These are phyloP conservation scores for Upupa epops DNA, from an alignment of 2,113 vertebrate genomes.

Conservation along the genomic window DNA sequence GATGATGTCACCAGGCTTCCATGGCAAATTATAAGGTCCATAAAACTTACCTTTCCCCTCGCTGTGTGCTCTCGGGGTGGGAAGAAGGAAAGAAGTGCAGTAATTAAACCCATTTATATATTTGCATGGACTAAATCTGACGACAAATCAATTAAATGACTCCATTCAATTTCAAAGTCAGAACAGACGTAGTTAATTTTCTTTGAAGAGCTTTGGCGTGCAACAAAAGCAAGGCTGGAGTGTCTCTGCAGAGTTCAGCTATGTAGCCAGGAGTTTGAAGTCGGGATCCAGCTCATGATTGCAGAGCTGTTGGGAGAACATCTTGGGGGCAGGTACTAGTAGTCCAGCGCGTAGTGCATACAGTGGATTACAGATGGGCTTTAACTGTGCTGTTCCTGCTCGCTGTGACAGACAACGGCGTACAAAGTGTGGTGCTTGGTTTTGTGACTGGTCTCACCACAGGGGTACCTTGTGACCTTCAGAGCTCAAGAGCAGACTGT, in stretches of 20 bases:
- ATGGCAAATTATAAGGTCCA: not conserved
- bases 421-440: not conserved
- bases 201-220: not conserved
- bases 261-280: not conserved
- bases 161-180: not conserved
- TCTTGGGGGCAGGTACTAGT: not conserved
- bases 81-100: not conserved
- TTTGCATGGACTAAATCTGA: not conserved
- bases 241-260: not conserved
- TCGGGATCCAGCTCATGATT: not conserved
- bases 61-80: accelerated
- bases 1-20: not conserved
- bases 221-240: not conserved
- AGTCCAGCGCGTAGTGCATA: not conserved
- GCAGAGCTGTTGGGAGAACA: not conserved
- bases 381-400: not conserved
- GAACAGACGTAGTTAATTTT: not conserved
- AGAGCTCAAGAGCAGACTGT: not conserved
- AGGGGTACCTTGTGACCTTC: not conserved
- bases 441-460: not conserved
- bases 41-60: not conserved
- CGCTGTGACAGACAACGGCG: not conserved
- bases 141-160: not conserved
- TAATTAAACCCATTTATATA: not conserved
- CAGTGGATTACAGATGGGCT: not conserved